These are phyloP conservation scores for Epinephelus fuscoguttatus DNA, from an alignment of 2,113 vertebrate genomes.

Conservation along the genomic window DNA sequence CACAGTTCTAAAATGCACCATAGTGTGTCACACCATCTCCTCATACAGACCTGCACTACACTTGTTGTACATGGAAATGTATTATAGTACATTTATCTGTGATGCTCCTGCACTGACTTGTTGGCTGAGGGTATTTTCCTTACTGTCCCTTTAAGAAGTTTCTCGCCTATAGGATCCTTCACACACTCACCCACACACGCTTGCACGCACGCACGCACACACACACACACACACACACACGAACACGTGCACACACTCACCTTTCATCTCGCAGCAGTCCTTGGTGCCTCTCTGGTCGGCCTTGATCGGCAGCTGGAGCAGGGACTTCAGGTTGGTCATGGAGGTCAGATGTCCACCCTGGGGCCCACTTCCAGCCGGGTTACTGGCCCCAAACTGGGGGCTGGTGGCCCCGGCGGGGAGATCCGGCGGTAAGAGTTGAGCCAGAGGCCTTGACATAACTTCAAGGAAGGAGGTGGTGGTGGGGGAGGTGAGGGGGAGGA, in stretches of 20 bases:
- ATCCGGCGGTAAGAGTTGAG: constrained; percentile 85
- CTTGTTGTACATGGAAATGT: neutral
- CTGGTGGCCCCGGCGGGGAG: constrained; percentile 83
- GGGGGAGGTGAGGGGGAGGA: neutral
- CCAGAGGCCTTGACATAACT: constrained; percentile 86
- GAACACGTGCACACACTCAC: constrained; percentile 68
- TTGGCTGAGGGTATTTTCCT: constrained; percentile 20
- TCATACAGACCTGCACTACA: neutral
- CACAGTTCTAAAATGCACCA: neutral
- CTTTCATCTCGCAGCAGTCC: constrained; percentile 87
- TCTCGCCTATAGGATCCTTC: neutral
- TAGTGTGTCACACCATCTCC: neutral
- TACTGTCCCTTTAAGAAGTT: constrained; percentile 56
- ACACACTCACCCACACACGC: too few species aligned
- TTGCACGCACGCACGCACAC: neutral
- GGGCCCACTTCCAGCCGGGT: constrained; percentile 73
- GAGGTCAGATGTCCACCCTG: constrained; percentile 84
- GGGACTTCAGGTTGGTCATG: constrained; percentile 86
- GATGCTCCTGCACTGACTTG: neutral
- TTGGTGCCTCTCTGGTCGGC: constrained; percentile 83
- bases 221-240: constrained; percentile 5
- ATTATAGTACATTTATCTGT: accelerated
- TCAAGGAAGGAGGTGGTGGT: constrained; percentile 4
- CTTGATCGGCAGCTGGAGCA: constrained; percentile 87
- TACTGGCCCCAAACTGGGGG: constrained; percentile 82